Evolutionary conservation across 2,888 invertebrate species (phyloP).

Genomic region (Eupithecia exiguata): DNA sequence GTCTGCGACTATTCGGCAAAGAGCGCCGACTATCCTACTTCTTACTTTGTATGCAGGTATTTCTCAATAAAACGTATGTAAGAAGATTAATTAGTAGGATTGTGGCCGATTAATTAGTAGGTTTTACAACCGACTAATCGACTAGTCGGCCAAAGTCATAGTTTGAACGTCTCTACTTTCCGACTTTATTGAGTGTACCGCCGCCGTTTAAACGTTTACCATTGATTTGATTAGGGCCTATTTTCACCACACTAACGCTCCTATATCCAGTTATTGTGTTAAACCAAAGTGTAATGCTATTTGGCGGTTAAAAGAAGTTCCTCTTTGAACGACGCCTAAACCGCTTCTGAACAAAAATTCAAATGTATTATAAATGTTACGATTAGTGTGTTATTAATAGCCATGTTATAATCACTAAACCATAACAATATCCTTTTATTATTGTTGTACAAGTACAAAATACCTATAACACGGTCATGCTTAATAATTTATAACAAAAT

Average conservation of each 20-base stretch:
- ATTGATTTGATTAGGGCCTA: not conserved
- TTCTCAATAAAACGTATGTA: too few species aligned
- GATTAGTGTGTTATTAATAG: not conserved
- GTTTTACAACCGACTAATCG: too few species aligned
- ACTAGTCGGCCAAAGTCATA: too few species aligned
- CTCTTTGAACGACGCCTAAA: not conserved
- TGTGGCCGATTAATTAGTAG: too few species aligned
- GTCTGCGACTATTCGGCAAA: too few species aligned
- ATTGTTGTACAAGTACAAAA: not conserved
- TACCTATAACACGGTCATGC: not conserved
- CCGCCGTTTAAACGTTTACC: not conserved
- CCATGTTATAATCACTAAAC: not conserved
- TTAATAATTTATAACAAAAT: not conserved
- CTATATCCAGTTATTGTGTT: not conserved
- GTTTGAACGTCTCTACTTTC: not conserved
- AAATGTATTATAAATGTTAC: not conserved
- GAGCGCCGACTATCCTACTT: too few species aligned
- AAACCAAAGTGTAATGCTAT: not conserved
- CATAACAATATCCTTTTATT: conserved; percentile 5
- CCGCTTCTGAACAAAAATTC: not conserved
- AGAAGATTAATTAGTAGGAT: too few species aligned
- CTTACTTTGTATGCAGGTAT: too few species aligned
- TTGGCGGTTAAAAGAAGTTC: not conserved
- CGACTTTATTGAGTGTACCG: not conserved
- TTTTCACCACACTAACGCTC: not conserved